A percentile compares a stretch with the other conserved stretches of the same genome.
These are phyloP conservation scores for Parus major DNA, from an alignment of 2,113 vertebrate species.

Conservation along the genomic window DNA sequence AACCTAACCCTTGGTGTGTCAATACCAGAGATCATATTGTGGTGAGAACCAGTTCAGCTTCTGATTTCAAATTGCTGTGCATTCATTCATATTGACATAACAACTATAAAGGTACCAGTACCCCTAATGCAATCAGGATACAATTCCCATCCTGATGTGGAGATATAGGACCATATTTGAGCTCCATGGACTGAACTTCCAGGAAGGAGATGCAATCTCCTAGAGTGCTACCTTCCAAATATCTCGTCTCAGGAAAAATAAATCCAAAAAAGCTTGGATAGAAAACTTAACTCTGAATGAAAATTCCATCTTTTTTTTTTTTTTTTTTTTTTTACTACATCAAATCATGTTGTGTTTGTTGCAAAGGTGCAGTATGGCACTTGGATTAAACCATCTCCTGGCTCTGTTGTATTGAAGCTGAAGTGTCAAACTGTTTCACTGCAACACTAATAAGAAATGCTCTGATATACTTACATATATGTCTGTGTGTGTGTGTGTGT, in stretches of 20 bases:
- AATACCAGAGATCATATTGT: accelerated
- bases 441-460: background rate
- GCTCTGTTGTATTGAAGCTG: background rate
- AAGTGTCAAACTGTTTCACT: background rate
- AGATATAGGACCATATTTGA: background rate
- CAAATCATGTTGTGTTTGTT: background rate
- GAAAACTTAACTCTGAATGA: background rate
- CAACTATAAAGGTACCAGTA: background rate
- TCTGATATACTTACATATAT: background rate
- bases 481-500: background rate
- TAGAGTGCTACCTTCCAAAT: background rate
- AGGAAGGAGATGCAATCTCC: background rate
- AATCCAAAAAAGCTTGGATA: background rate
- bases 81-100: background rate
- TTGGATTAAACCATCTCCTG: constrained; percentile 20
- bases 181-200: background rate
- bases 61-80: background rate
- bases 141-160: background rate
- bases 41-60: background rate
- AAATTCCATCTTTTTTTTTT: background rate
- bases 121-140: background rate
- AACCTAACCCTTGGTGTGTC: background rate
- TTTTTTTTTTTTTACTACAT: background rate
- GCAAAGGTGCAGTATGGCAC: background rate
- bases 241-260: background rate